Evolutionary conservation across 1,140 invertebrate species (phyloP).

Genomic region (Antheraea mylitta): DNA sequence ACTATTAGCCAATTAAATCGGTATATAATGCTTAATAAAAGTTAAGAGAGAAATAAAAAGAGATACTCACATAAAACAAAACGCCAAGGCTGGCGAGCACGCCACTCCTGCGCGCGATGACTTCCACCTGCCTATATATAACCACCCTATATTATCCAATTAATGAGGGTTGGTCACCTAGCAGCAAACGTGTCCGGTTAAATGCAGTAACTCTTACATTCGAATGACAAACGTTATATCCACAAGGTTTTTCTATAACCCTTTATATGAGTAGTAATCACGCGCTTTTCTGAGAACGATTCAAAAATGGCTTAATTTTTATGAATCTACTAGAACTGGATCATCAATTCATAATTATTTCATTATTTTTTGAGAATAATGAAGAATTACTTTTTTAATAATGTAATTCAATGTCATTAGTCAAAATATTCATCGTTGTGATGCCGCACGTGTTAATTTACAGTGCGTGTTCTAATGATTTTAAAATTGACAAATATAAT

Average conservation of each 20-base stretch:
- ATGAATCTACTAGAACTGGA: too few species aligned
- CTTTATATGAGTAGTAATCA: background rate
- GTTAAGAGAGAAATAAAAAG: background rate
- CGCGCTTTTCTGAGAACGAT: background rate
- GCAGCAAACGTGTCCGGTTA: slow-evolving; percentile 1
- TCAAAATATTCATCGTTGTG: too few species aligned
- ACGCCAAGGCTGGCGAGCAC: slow-evolving; percentile 54
- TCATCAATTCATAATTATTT: too few species aligned
- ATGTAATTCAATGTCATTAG: too few species aligned
- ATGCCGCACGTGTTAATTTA: too few species aligned
- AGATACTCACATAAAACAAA: slow-evolving; percentile 46
- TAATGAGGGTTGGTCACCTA: slow-evolving; percentile 28
- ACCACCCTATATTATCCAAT: slow-evolving; percentile 40
- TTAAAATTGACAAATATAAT: too few species aligned
- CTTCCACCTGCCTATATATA: slow-evolving; percentile 46
- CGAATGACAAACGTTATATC: slow-evolving; percentile 4
- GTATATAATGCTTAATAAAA: too few species aligned
- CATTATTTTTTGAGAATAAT: too few species aligned
- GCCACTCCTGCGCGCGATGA: slow-evolving; percentile 42
- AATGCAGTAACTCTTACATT: slow-evolving; percentile 15
- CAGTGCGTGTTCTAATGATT: too few species aligned
- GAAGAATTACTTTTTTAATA: too few species aligned
- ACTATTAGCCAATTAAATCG: too few species aligned
- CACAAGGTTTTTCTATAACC: background rate
- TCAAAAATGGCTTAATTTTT: too few species aligned